phyloP scores from a whole-genome alignment of 2,888 invertebrate species.

The Hirtodrosophila cameraria region DNA sequence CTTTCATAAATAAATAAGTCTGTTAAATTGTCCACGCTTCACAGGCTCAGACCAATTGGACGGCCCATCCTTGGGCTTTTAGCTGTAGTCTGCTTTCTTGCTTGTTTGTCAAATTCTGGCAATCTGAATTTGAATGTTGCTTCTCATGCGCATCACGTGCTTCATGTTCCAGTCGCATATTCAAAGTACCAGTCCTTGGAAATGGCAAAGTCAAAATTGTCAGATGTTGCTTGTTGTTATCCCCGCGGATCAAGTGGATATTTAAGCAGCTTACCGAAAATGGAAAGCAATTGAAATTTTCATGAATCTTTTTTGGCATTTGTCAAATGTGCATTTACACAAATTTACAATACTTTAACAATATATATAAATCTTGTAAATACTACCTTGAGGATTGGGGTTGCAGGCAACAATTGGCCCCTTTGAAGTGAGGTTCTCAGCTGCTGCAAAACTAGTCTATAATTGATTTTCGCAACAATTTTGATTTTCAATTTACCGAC shows the following conservation, averaged over 20 bases:
- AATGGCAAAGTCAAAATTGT: slow-evolving; percentile 23
- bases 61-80: slow-evolving; percentile 12
- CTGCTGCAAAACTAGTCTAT: slow-evolving; percentile 32
- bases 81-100: slow-evolving; percentile 25
- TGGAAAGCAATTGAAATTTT: slow-evolving; percentile 69
- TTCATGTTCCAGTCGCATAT: background rate
- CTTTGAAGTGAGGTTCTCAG: slow-evolving; percentile 17
- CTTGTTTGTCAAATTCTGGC: slow-evolving; percentile 62
- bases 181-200: background rate
- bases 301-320: slow-evolving; percentile 34
- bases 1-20: slow-evolving; percentile 73
- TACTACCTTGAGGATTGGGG: background rate
- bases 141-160: slow-evolving; percentile 72
- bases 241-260: slow-evolving; percentile 60
- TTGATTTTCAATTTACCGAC: slow-evolving; percentile 50
- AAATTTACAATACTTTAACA: slow-evolving; percentile 18
- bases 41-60: slow-evolving; percentile 15
- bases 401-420: slow-evolving; percentile 47
- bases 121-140: slow-evolving; percentile 65
- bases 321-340: slow-evolving; percentile 9
- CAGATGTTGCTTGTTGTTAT: slow-evolving; percentile 43
- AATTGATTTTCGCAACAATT: slow-evolving; percentile 70
- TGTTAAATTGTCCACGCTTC: slow-evolving; percentile 69
- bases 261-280: slow-evolving; percentile 75
- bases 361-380: background rate